These are phyloP conservation scores for Sclerodermus sp. DNA, from an alignment of 2,888 invertebrate species.

Conservation along the genomic window DNA sequence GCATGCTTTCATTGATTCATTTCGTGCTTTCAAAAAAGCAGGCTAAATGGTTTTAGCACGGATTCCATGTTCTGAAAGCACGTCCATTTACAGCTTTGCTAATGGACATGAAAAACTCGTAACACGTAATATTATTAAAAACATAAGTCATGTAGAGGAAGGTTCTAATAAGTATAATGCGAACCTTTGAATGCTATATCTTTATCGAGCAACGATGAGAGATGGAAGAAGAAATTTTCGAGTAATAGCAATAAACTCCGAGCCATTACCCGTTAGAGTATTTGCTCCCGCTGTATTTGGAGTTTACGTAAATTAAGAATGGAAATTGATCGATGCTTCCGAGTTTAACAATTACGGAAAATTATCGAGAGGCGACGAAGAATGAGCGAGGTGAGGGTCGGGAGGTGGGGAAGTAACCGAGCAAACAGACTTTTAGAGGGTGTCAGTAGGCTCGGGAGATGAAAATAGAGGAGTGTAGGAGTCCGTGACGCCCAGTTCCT, in stretches of 20 bases:
- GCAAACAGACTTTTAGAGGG: too few species aligned
- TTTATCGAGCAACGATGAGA: neutral
- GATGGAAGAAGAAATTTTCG: too few species aligned
- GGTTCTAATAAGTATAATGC: too few species aligned
- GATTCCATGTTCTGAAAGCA: conserved; percentile 14
- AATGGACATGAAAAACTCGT: conserved; percentile 27
- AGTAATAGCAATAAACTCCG: too few species aligned
- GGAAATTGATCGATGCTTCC: too few species aligned
- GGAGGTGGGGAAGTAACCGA: too few species aligned
- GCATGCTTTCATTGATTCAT: too few species aligned
- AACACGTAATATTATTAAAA: conserved; percentile 15
- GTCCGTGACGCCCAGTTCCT: conserved; percentile 18
- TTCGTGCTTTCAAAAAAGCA: conserved; percentile 16
- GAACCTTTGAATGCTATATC: too few species aligned
- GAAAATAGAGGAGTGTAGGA: conserved; percentile 6
- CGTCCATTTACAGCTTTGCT: conserved; percentile 29
- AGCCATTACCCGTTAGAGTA: too few species aligned
- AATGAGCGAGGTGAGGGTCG: neutral
- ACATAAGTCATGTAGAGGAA: neutral
- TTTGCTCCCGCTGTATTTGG: too few species aligned
- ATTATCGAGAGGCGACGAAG: conserved; percentile 4
- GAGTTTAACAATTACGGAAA: conserved; percentile 5
- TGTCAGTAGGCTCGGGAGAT: neutral
- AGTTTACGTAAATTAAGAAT: too few species aligned
- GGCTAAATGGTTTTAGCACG: conserved; percentile 15